A percentile compares a stretch with the other conserved stretches of the same genome.
These are phyloP conservation scores for Bombycilla garrulus DNA, from an alignment of 2,113 vertebrate species.

Conservation along the genomic window DNA sequence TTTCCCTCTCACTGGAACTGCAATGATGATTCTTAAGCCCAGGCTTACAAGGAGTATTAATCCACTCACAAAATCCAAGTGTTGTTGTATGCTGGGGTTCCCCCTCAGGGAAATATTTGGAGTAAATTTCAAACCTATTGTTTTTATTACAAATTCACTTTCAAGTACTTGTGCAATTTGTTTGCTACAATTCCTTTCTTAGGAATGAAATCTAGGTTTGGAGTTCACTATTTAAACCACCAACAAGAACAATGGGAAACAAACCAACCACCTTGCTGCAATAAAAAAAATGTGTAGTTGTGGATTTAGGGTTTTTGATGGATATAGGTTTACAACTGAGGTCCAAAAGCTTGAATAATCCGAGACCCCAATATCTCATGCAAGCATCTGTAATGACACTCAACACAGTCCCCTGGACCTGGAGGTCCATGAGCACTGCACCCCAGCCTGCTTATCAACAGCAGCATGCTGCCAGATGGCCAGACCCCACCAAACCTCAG, in stretches of 20 bases:
- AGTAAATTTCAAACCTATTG: background rate
- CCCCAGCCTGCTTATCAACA: background rate
- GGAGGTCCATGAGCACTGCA: background rate
- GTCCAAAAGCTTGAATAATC: background rate
- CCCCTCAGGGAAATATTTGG: background rate
- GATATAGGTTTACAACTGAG: background rate
- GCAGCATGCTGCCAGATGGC: background rate
- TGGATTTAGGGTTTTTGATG: background rate
- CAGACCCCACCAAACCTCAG: background rate
- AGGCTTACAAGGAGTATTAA: background rate
- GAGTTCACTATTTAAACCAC: background rate
- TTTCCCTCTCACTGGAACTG: background rate
- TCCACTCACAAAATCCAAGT: background rate
- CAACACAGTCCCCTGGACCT: background rate
- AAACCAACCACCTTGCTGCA: background rate
- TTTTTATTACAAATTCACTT: background rate
- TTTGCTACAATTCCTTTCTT: background rate
- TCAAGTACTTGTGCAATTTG: background rate
- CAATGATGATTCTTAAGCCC: background rate
- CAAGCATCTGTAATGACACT: background rate
- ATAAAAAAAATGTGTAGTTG: background rate
- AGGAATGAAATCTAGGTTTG: background rate
- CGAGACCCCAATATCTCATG: background rate
- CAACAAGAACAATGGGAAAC: background rate
- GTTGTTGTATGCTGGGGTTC: background rate